phyloP scores from a whole-genome alignment of 2,113 vertebrate species.

The Scolopax mira region DNA sequence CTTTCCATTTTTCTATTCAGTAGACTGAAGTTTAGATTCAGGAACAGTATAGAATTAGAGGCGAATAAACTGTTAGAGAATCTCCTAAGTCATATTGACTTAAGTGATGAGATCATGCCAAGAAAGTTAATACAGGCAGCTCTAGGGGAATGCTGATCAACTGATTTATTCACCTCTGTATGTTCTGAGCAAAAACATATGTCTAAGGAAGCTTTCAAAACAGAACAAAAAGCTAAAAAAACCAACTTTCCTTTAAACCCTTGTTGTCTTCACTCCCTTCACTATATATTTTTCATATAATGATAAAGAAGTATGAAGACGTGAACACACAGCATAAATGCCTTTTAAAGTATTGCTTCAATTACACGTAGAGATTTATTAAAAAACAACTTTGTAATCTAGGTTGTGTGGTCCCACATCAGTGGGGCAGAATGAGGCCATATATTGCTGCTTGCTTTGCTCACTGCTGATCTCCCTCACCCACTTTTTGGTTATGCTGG shows the following conservation, averaged over 20 bases:
- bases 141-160: slow-evolving; percentile 30
- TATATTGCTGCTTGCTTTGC: neutral
- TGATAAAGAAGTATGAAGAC: neutral
- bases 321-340: neutral
- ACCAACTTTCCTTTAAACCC: neutral
- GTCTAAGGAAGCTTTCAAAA: slow-evolving; percentile 55
- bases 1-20: slow-evolving; percentile 30
- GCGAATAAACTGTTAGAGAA: slow-evolving; percentile 72
- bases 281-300: neutral
- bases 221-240: slow-evolving; percentile 3
- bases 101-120: slow-evolving; percentile 72
- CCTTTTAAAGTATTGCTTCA: neutral
- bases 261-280: neutral
- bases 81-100: slow-evolving; percentile 74
- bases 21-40: slow-evolving; percentile 61
- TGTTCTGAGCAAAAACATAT: slow-evolving; percentile 73
- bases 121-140: slow-evolving; percentile 69
- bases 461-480: neutral
- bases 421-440: neutral
- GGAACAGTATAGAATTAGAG: slow-evolving; percentile 61
- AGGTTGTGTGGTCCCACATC: neutral
- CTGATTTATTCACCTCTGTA: slow-evolving; percentile 71
- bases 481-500: neutral
- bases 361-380: neutral
- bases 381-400: neutral